These are phyloP conservation scores for Pseudomyrmex cubaensis DNA, from an alignment of 1,140 invertebrate genomes.

Conservation along the genomic window DNA sequence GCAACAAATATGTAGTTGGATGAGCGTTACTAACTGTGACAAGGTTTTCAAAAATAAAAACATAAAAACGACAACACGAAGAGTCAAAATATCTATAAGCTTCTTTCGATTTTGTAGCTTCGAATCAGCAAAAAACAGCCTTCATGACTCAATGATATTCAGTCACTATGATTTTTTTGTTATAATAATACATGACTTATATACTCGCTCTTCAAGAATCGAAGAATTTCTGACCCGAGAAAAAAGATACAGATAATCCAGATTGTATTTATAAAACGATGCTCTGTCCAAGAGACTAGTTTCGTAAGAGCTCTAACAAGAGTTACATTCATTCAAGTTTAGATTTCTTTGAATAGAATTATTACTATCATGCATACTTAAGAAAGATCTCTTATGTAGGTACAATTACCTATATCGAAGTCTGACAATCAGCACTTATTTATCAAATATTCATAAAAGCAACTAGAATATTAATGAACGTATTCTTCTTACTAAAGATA, in stretches of 20 bases:
- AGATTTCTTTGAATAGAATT: background rate
- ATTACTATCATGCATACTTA: background rate
- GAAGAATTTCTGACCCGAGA: background rate
- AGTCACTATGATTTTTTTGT: background rate
- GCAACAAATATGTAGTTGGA: background rate
- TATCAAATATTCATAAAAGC: too few species aligned
- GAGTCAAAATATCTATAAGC: background rate
- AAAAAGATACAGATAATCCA: constrained; percentile 17
- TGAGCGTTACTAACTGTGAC: background rate
- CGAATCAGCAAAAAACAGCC: background rate
- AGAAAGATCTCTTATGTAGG: too few species aligned
- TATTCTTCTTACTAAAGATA: background rate
- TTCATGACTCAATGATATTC: background rate
- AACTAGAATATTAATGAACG: too few species aligned
- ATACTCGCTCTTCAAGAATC: background rate
- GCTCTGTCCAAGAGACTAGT: background rate
- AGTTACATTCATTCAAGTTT: background rate
- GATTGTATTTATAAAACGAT: background rate
- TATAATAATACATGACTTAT: background rate
- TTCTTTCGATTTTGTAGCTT: constrained; percentile 6
- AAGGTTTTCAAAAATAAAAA: too few species aligned
- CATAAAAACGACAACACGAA: background rate
- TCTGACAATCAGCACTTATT: too few species aligned
- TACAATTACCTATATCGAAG: too few species aligned
- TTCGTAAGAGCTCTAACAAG: constrained; percentile 1